Base-by-base conservation (phyloP, 2,888 invertebrate species). In the Catotricha subobsoleta region DNA sequence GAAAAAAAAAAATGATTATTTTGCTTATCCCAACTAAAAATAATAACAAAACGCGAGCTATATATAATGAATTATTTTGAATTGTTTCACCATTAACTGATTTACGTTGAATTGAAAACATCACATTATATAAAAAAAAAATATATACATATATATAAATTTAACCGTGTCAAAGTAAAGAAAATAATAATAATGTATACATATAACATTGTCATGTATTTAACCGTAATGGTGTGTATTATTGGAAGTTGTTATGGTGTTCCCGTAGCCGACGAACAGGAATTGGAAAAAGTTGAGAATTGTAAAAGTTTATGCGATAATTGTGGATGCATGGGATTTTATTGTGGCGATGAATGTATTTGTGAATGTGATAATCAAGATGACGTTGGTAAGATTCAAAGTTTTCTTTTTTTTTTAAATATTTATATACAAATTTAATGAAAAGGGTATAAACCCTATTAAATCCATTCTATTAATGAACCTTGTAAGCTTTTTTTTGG, bases 331-430 rank as follows among this genome's bases (percentile, higher is more conserved):
- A 45, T 57, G 39, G 62, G 56, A 20, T 63, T 62, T 50, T 63
- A 61, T 45, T 63, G 63, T 28, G 64, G 62, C 3, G 64, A 63
- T 43, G 62, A 63, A 44, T 63, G 63, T 40, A 58, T 63, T 23
- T 63, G 63, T 41, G 63, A 63, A 45, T 63, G 61, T 38, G 57
- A 57, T 45, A 52, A 55, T n/a, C 54, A 57, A 7, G 52, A 52
- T 25, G 35, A 33, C 27, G 43, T 39, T 15, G 39, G 45, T 45
- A 29, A 43, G 28, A n/a, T n/a, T n/a, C n/a, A n/a, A n/a, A n/a
- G n/a, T n/a, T n/a, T n/a, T n/a, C n/a, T 25, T 7, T 25, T 25
- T 38, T 16, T 33, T 33, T 18, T 13, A 12, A 10, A 34, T 19
- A 12, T 9, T 18, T 9, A 19, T 19, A 20, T 7, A 34, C 8